Conservation (phyloP, 2,888 invertebrate genomes). For the Drosophila birchii region DNA sequence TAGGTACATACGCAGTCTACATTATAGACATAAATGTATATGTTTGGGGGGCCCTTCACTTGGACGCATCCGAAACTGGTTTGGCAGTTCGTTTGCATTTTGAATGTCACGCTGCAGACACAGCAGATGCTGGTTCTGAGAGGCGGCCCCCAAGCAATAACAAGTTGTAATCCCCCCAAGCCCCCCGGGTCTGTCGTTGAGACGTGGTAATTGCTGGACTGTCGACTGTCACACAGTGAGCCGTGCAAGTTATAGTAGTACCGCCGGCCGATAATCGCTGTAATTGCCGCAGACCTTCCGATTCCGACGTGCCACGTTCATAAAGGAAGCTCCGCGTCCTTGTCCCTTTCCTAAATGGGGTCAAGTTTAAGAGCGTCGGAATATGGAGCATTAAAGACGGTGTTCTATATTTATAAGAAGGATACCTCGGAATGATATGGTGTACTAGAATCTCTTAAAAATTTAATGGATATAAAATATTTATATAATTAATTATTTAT, state of each 20-base stretch:
- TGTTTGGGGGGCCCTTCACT: slow-evolving; percentile 53
- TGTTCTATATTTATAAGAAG: slow-evolving; percentile 3
- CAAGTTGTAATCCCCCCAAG: slow-evolving; percentile 34
- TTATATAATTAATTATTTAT: background rate
- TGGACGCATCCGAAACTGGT: slow-evolving; percentile 49
- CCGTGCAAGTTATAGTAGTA: background rate
- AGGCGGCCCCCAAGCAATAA: slow-evolving; percentile 29
- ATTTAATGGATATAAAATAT: too few species aligned
- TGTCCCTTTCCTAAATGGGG: slow-evolving; percentile 56
- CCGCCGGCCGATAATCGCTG: slow-evolving; percentile 37
- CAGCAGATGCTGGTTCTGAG: slow-evolving; percentile 53
- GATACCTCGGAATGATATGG: background rate
- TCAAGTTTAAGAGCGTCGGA: slow-evolving; percentile 65
- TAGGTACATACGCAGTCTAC: background rate
- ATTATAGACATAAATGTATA: background rate
- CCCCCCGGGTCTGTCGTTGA: slow-evolving; percentile 5
- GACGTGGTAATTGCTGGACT: slow-evolving; percentile 44
- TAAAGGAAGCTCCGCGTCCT: slow-evolving; percentile 56
- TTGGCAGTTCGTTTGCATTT: slow-evolving; percentile 53
- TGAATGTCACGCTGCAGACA: slow-evolving; percentile 53
- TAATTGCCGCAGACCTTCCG: slow-evolving; percentile 40
- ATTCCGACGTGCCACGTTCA: slow-evolving; percentile 42
- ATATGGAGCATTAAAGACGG: slow-evolving; percentile 8
- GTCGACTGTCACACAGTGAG: slow-evolving; percentile 8
- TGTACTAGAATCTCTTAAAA: background rate